Conservation (phyloP, 2,797 vertebrate genomes). For the Babyrousa celebensis region DNA sequence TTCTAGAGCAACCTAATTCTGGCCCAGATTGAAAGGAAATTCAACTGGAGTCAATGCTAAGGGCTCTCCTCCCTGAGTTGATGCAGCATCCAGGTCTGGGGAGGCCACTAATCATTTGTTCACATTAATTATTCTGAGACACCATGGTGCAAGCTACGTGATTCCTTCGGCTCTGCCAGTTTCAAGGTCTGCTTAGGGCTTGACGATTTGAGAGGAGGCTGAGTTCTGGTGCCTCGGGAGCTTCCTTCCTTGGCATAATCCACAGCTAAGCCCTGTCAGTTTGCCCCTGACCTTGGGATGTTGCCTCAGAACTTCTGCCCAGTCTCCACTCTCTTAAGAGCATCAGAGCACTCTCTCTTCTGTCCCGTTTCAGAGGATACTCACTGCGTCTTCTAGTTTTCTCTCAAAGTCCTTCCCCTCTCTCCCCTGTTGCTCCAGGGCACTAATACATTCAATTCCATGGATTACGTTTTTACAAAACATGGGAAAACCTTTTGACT, state of each 20-base stretch:
- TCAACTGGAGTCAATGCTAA: neutral
- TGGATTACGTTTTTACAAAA: neutral
- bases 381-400: neutral
- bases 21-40: conserved; percentile 5
- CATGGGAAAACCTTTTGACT: neutral
- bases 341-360: neutral
- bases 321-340: neutral
- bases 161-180: neutral
- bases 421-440: neutral
- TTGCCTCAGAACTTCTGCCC: neutral
- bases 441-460: neutral
- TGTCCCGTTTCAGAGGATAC: too few relatives aligned
- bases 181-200: neutral
- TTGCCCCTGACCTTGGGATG: neutral
- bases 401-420: neutral
- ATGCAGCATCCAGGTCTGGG: neutral
- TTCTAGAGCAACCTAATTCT: neutral
- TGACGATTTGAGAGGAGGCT: neutral
- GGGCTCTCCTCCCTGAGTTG: neutral
- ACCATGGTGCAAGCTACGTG: neutral
- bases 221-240: rapidly evolving
- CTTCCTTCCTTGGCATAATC: neutral
- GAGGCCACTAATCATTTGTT: neutral
- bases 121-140: neutral
- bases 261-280: too few relatives aligned